Base-by-base conservation (phyloP, 2,888 invertebrate species). In the Saturnia pavonia region DNA sequence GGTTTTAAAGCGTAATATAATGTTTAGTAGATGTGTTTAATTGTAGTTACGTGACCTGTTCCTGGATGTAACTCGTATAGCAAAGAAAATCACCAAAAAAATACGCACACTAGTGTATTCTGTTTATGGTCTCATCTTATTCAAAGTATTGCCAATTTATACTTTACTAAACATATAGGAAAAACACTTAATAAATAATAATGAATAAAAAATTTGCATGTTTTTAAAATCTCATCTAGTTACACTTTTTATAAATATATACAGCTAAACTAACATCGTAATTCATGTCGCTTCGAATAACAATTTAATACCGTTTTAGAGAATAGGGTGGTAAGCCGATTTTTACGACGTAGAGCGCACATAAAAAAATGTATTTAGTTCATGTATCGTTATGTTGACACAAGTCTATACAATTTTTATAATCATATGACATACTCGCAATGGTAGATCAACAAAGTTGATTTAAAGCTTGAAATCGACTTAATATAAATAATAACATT, bases 321-420 rank as follows among this genome's bases (percentile, higher is more conserved):
- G 63, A 34, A 63, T 63, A 63, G 34, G 63, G 63, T 63, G 34
- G 63, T 40, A 34, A 63, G 34, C 63, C 63, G 27, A 63, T 63
- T 34, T 34, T 22, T 22, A 57, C 54, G 25, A 57, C 25, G 25
- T 57, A 57, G 54, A 25, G 54, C 54, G 25, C 54, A 57, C 54
- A 57, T 57, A 25, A 57, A 57, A 25, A 9, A 57, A 57, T 57
- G 25, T 57, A 25, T 57, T 57, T 22, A 22, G 54, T 57, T 25
- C 22, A 8, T 9, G 8, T 25, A 57, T 25, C 12, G 22, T 57
- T 57, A 9, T 57, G 25, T 57, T 25, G 54, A 16, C 51, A 51
- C 19, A 51, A 7, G 54, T 22, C 25, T 57, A 22, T 57, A 11
- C 25, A 22, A n/a, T n/a, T 57, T 22, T 8, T 57, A 57, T 57